Evolutionary conservation across 2,113 vertebrate species (phyloP).

Genomic region (Pituophis catenifer): DNA sequence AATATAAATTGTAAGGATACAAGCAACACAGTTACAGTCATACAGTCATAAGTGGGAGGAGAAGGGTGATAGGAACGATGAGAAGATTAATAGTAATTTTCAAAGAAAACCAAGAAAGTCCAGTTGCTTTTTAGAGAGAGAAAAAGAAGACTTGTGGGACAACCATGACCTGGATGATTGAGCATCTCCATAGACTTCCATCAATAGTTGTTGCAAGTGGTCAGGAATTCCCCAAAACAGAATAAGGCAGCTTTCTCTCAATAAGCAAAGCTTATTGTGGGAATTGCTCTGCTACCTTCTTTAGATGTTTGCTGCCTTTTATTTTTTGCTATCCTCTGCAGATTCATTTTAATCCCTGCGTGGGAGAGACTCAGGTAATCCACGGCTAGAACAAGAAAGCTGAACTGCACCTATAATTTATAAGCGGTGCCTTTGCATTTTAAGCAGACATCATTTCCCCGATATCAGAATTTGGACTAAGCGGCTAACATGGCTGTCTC

Average conservation of each 20-base stretch:
- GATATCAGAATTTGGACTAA: constrained; percentile 41
- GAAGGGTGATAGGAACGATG: too few species aligned
- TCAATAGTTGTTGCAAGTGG: neutral
- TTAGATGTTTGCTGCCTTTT: constrained; percentile 42
- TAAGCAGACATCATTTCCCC: constrained; percentile 48
- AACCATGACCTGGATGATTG: too few species aligned
- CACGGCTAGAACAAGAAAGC: constrained; percentile 56
- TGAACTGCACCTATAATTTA: constrained; percentile 62
- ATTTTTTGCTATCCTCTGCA: constrained; percentile 28
- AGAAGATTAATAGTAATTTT: too few species aligned
- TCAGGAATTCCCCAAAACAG: neutral
- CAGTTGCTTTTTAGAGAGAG: too few species aligned
- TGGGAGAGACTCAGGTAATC: constrained; percentile 68
- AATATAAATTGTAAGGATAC: too few species aligned
- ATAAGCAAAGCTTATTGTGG: constrained; percentile 31
- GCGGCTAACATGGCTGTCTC: constrained; percentile 24
- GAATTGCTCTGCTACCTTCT: constrained; percentile 51
- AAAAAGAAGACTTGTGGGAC: too few species aligned
- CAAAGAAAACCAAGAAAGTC: too few species aligned
- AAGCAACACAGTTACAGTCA: too few species aligned
- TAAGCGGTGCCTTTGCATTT: constrained; percentile 57
- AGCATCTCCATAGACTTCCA: too few species aligned
- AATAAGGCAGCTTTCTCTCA: constrained; percentile 3
- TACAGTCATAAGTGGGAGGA: too few species aligned
- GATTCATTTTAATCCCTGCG: constrained; percentile 67